These are phyloP conservation scores for Orientallactaga sibirica DNA, from an alignment of 2,797 vertebrate genomes.

Conservation along the genomic window DNA sequence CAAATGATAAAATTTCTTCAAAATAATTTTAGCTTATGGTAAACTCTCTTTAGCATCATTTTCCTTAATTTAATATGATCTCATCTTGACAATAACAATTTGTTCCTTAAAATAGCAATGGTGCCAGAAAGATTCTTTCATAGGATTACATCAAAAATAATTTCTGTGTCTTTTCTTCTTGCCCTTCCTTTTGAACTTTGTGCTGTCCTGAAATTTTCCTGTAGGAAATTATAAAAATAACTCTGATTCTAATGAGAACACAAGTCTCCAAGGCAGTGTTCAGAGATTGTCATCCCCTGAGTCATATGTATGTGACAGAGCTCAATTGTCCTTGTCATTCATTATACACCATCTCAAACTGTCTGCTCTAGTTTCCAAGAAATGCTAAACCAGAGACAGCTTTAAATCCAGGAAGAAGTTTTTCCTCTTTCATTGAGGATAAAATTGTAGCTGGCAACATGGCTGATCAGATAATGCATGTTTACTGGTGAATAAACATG, in stretches of 20 bases:
- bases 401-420: constrained; percentile 38
- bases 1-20: constrained; percentile 9
- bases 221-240: constrained; percentile 81
- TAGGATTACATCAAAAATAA: constrained; percentile 58
- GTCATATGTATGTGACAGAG: constrained; percentile 66
- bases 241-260: constrained; percentile 73
- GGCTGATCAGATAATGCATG: constrained; percentile 21
- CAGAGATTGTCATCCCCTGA: background rate
- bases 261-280: constrained; percentile 50
- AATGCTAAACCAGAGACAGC: constrained; percentile 25
- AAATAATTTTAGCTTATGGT: constrained; percentile 16
- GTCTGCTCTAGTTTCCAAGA: constrained; percentile 66
- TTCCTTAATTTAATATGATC: constrained; percentile 47
- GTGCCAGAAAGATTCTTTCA: constrained; percentile 35
- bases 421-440: constrained; percentile 39
- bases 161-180: constrained; percentile 62
- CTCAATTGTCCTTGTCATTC: constrained; percentile 68
- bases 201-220: constrained; percentile 72
- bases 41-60: constrained; percentile 4
- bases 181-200: constrained; percentile 77
- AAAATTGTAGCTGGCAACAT: constrained; percentile 14
- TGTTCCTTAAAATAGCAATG: constrained; percentile 68
- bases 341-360: constrained; percentile 52
- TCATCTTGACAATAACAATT: constrained; percentile 30
- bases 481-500: constrained; percentile 14